phyloP scores from a whole-genome alignment of 2,113 vertebrate species.

The Saccopteryx leptura region DNA sequence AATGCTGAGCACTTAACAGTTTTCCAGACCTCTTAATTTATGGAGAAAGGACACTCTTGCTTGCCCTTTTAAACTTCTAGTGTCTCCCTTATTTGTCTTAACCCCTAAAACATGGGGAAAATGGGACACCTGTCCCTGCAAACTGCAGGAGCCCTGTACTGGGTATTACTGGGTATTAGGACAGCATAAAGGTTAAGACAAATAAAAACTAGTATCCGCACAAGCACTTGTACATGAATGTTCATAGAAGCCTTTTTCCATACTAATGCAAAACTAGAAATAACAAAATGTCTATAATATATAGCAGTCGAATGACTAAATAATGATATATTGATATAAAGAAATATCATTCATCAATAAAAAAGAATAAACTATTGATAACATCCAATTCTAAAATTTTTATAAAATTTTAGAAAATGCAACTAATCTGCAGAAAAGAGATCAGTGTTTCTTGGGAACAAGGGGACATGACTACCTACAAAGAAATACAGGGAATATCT shows the following conservation, averaged over 20 bases:
- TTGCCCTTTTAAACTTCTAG: background rate
- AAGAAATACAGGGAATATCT: background rate
- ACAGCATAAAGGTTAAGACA: background rate
- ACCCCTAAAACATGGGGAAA: background rate
- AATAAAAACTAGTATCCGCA: no score
- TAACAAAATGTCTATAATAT: no score
- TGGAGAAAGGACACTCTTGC: background rate
- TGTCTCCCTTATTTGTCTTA: background rate
- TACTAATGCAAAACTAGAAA: no score
- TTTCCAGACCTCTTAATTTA: background rate
- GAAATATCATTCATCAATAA: background rate
- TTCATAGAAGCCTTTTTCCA: no score
- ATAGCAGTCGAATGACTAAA: background rate
- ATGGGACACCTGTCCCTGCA: background rate
- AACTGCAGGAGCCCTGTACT: background rate
- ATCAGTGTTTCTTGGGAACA: background rate
- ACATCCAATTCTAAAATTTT: background rate
- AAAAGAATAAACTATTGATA: constrained; percentile 1
- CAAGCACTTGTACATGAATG: no score
- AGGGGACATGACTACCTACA: background rate
- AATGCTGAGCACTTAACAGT: background rate
- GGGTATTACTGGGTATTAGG: background rate
- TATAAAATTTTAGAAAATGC: constrained; percentile 31
- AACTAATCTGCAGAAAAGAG: background rate
- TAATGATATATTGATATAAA: background rate